Conservation (phyloP, 2,888 invertebrate species). For the Nebria brevicollis region DNA sequence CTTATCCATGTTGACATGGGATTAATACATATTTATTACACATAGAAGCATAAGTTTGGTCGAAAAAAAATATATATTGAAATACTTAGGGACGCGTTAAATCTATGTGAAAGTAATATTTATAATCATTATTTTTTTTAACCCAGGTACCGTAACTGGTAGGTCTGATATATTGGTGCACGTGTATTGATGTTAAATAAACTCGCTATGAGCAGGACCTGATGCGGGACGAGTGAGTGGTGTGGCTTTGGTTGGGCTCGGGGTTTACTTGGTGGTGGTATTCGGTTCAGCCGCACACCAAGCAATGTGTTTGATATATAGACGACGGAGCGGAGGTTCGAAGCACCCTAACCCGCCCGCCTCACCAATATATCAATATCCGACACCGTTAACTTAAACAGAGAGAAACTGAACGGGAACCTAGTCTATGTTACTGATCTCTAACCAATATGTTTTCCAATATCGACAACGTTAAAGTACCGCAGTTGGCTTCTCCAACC, state of each 20-base stretch:
- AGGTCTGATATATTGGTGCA: background rate
- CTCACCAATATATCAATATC: constrained; percentile 39
- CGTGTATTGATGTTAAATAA: background rate
- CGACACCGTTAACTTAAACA: constrained; percentile 18
- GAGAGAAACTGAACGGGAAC: constrained; percentile 10
- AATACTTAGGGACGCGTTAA: too few species aligned
- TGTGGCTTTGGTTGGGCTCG: background rate
- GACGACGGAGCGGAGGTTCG: background rate
- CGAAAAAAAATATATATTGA: too few species aligned
- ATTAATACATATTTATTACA: too few species aligned
- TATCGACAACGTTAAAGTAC: constrained; percentile 17
- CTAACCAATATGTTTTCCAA: constrained; percentile 12
- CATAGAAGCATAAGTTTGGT: too few species aligned
- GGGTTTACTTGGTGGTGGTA: background rate
- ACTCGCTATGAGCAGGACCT: background rate
- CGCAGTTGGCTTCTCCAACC: background rate
- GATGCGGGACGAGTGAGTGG: background rate
- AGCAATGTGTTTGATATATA: constrained; percentile 12
- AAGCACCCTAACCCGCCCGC: constrained; percentile 4
- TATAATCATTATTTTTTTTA: too few species aligned
- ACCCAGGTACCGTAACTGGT: background rate
- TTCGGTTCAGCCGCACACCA: constrained; percentile 1
- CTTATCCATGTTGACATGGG: too few species aligned
- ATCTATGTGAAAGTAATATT: too few species aligned
- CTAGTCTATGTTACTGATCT: constrained; percentile 15